A percentile compares a stretch with the other conserved stretches of the same genome.
Conservation (phyloP, 2,797 vertebrate species). For the Enteromius fasciolatus region DNA sequence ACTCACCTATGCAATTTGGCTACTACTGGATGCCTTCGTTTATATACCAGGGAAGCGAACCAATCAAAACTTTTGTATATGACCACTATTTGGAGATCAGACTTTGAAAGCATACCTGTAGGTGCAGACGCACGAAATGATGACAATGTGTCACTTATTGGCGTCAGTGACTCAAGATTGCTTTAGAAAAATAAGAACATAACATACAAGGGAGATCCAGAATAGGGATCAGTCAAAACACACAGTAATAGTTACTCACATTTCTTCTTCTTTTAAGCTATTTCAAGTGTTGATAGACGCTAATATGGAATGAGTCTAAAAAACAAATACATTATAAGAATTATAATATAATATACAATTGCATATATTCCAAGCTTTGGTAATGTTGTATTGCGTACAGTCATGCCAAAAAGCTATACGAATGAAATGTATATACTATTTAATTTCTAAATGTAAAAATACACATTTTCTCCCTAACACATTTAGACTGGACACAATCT, state of each 20-base stretch:
- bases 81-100: not conserved
- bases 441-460: not conserved
- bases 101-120: not conserved
- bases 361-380: too few relatives aligned
- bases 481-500: not conserved
- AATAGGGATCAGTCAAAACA: conserved; percentile 13
- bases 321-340: not conserved
- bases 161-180: not conserved
- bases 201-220: not conserved
- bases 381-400: not conserved
- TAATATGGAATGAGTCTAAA: not conserved
- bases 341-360: too few relatives aligned
- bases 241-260: not conserved
- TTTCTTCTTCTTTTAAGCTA: not conserved
- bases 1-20: not conserved
- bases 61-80: not conserved
- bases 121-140: not conserved
- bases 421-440: not conserved
- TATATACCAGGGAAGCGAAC: not conserved
- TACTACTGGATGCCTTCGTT: not conserved
- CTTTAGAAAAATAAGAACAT: not conserved
- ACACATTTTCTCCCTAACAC: not conserved
- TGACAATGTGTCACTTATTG: conserved; percentile 2
- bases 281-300: not conserved
- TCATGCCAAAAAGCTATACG: not conserved